Evolutionary conservation across 1,140 invertebrate species (phyloP).

Genomic region (Phortica variegata): DNA sequence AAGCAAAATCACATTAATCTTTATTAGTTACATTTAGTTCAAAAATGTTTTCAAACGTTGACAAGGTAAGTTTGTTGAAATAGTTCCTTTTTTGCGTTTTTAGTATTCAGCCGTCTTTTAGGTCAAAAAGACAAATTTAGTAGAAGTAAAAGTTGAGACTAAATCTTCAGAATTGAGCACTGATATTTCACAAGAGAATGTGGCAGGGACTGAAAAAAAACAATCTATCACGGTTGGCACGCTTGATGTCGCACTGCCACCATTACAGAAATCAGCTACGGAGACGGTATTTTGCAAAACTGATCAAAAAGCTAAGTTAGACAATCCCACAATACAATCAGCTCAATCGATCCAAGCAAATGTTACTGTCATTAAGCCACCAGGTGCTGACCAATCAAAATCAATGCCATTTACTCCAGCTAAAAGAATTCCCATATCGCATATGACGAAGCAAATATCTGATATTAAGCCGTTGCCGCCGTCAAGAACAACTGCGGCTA

Average conservation of each 20-base stretch:
- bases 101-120: too few relatives aligned
- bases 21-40: too few relatives aligned
- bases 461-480: neutral
- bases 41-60: too few relatives aligned
- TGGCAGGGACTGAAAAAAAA: neutral
- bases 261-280: neutral
- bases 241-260: neutral
- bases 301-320: neutral
- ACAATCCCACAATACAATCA: too few relatives aligned
- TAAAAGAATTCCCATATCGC: neutral
- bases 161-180: neutral
- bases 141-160: neutral
- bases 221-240: neutral
- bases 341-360: too few relatives aligned
- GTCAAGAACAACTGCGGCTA: constrained; percentile 4
- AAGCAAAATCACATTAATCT: too few relatives aligned
- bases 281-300: neutral
- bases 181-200: neutral
- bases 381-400: too few relatives aligned
- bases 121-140: neutral
- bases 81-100: too few relatives aligned
- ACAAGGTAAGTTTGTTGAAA: too few relatives aligned
- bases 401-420: constrained; percentile 1
- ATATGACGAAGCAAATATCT: neutral
- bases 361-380: too few relatives aligned